These are phyloP conservation scores for Pelecanus crispus DNA, from an alignment of 2,113 vertebrate species.

Conservation along the genomic window DNA sequence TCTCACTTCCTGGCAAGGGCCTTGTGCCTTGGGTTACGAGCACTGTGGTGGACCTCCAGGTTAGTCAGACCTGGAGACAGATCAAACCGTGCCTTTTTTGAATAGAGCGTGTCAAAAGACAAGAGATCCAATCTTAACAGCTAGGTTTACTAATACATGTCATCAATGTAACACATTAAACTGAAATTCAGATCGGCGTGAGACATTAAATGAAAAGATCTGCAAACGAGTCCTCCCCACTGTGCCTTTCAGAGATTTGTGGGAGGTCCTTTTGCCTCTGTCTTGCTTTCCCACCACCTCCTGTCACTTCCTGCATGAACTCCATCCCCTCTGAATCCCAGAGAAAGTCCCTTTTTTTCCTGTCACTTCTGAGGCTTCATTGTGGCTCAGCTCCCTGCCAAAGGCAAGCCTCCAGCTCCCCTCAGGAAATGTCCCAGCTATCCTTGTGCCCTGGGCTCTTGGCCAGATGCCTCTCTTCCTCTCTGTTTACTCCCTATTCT, in stretches of 20 bases:
- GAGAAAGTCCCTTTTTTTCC: not conserved
- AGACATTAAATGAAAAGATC: not conserved
- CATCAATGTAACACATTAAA: not conserved
- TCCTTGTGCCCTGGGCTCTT: not conserved
- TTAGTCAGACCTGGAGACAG: not conserved
- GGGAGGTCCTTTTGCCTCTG: constrained; percentile 6
- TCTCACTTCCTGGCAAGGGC: not conserved
- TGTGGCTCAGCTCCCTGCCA: constrained; percentile 7
- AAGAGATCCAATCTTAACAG: not conserved
- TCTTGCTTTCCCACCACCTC: not conserved
- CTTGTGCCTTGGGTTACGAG: not conserved
- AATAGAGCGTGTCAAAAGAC: not conserved
- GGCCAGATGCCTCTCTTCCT: not conserved
- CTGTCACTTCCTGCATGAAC: not conserved
- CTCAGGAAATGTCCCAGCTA: constrained; percentile 1
- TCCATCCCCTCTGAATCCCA: not conserved
- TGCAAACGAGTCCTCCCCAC: not conserved
- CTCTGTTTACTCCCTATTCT: not conserved
- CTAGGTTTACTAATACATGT: not conserved
- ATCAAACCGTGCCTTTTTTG: not conserved
- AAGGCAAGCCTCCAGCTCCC: constrained; percentile 10
- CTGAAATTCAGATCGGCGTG: not conserved
- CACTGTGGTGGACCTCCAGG: not conserved
- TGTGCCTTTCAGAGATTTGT: constrained; percentile 1
- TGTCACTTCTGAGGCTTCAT: not conserved